Percentiles rank a stretch among this genome's conserved stretches.
Evolutionary conservation across 2,113 vertebrate species (phyloP).

Genomic region (Thryonomys swinderianus): DNA sequence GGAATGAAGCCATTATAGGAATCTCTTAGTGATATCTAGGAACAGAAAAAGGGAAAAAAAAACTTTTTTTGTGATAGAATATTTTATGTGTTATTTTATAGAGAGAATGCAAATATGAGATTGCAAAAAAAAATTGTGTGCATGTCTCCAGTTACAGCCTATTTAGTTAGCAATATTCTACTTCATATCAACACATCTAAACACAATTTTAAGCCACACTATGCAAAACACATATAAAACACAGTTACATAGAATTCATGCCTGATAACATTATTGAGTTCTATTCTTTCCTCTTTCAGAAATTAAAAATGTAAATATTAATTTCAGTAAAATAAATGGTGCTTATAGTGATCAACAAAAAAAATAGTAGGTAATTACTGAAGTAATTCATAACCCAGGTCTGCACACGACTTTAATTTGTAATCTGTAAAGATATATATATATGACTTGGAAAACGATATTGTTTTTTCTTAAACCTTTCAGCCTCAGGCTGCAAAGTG

Average conservation of each 20-base stretch:
- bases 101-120: background rate
- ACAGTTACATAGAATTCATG: background rate
- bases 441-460: background rate
- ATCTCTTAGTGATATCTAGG: background rate
- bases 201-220: background rate
- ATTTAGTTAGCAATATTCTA: background rate
- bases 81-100: background rate
- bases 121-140: rapidly evolving
- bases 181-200: background rate
- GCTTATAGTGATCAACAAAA: background rate
- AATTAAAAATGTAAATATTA: background rate
- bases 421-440: background rate
- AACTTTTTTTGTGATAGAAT: background rate
- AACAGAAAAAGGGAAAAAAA: background rate
- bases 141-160: background rate
- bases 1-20: background rate
- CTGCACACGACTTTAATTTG: background rate
- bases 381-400: background rate
- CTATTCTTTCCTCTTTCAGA: background rate
- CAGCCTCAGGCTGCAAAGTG: background rate
- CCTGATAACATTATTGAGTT: background rate
- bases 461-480: background rate
- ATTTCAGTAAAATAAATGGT: background rate
- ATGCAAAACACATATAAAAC: background rate
- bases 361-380: slow-evolving; percentile 12